phyloP scores from a whole-genome alignment of 2,113 vertebrate species.

The Acrocephalus arundinaceus region DNA sequence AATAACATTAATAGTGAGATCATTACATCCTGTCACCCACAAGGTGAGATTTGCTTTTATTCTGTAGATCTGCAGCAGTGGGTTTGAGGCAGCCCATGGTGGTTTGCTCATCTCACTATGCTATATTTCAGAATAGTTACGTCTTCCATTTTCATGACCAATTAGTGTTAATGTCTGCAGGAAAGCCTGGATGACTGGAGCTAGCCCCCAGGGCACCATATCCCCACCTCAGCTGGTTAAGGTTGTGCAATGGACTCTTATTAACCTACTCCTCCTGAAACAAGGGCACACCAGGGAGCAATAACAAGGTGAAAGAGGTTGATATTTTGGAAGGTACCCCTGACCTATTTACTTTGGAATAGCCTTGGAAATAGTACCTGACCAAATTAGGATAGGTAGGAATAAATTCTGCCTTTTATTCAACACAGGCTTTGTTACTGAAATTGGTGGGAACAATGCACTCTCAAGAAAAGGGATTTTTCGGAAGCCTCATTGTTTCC shows the following conservation, averaged over 20 bases:
- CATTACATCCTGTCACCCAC: not conserved
- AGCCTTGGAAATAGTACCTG: not conserved
- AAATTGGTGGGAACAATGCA: not conserved
- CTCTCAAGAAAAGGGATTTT: not conserved
- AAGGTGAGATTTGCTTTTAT: not conserved
- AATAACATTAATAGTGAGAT: not conserved
- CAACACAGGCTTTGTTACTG: not conserved
- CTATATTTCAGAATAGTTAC: not conserved
- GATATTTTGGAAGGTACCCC: not conserved
- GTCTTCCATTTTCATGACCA: not conserved
- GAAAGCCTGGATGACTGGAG: not conserved
- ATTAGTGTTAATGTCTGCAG: not conserved
- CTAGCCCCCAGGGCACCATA: not conserved
- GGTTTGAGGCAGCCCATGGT: not conserved
- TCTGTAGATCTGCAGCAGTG: not conserved
- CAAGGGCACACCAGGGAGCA: not conserved
- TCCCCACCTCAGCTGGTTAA: not conserved
- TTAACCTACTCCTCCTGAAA: not conserved
- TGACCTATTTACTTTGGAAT: not conserved
- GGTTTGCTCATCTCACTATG: not conserved
- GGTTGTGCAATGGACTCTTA: not conserved
- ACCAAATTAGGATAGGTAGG: not conserved
- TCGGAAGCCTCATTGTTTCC: accelerated
- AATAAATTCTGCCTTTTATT: not conserved
- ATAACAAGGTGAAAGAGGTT: not conserved